Conservation (phyloP, 2,888 invertebrate genomes). For the Plagodis dolabraria region DNA sequence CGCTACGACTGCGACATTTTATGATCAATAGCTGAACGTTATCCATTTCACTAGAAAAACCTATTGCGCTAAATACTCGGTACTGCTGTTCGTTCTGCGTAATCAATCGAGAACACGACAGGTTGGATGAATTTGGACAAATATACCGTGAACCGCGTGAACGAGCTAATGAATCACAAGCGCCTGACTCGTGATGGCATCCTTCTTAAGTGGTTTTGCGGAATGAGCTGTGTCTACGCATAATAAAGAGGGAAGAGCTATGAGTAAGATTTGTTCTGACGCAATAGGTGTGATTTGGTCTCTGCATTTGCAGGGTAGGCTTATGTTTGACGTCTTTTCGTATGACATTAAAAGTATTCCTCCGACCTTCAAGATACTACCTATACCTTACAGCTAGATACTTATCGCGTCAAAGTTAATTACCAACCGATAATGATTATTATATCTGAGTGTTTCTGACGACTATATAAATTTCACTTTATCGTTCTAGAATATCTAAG, state of each 20-base stretch:
- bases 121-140: conserved; percentile 26
- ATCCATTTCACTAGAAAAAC: conserved; percentile 54
- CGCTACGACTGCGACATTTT: conserved; percentile 57
- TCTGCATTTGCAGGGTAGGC: conserved; percentile 8
- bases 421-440: too few relatives aligned
- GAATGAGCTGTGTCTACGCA: conserved; percentile 32
- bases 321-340: conserved; percentile 3
- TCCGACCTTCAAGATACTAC: too few relatives aligned
- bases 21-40: conserved; percentile 57
- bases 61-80: conserved; percentile 35
- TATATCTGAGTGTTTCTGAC: too few relatives aligned
- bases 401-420: too few relatives aligned
- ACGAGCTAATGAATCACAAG: conserved; percentile 38
- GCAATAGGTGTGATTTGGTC: conserved; percentile 12
- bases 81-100: conserved; percentile 25
- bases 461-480: neutral
- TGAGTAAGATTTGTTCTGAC: conserved; percentile 16
- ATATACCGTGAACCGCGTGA: conserved; percentile 24
- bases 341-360: too few relatives aligned
- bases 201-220: conserved; percentile 23
- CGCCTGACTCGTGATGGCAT: conserved; percentile 35
- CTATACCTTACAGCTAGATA: too few relatives aligned
- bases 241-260: conserved; percentile 28
- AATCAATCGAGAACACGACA: conserved; percentile 33
- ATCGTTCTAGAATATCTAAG: neutral